Percentiles rank a stretch among this genome's conserved stretches.
Conservation (phyloP, 2,888 invertebrate genomes). For the Auanema freiburgensis region DNA sequence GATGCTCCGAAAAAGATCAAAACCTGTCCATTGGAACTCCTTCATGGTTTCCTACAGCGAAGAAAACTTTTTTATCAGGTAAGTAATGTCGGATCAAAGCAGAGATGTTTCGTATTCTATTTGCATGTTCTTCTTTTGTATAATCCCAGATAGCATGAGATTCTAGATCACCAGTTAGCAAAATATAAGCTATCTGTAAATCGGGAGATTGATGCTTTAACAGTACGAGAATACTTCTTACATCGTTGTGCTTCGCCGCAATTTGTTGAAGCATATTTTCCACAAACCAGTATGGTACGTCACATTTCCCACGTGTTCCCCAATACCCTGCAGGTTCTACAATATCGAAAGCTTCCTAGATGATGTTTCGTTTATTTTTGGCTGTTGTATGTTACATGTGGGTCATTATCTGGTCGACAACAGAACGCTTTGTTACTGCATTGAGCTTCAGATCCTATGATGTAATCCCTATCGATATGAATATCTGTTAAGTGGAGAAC, state of each 20-base stretch:
- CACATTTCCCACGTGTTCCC: constrained; percentile 50
- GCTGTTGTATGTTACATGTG: neutral
- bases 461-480: constrained; percentile 50
- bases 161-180: constrained; percentile 52
- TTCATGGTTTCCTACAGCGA: constrained; percentile 93
- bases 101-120: constrained; percentile 40
- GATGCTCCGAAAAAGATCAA: neutral
- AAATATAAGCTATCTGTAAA: constrained; percentile 46
- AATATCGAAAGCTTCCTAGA: constrained; percentile 16
- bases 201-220: neutral
- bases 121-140: constrained; percentile 40
- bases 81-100: constrained; percentile 68
- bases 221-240: constrained; percentile 15
- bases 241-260: constrained; percentile 27
- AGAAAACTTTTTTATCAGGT: constrained; percentile 83
- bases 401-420: constrained; percentile 4
- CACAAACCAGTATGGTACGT: constrained; percentile 50
- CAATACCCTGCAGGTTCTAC: constrained; percentile 38
- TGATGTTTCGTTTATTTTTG: neutral
- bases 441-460: constrained; percentile 65
- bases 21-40: constrained; percentile 86
- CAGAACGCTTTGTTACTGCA: neutral
- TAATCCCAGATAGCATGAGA: constrained; percentile 54
- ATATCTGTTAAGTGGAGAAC: constrained; percentile 54
- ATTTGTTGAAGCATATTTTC: constrained; percentile 51